phyloP scores from a whole-genome alignment of 2,888 invertebrate genomes.

The Mamestra brassicae region DNA sequence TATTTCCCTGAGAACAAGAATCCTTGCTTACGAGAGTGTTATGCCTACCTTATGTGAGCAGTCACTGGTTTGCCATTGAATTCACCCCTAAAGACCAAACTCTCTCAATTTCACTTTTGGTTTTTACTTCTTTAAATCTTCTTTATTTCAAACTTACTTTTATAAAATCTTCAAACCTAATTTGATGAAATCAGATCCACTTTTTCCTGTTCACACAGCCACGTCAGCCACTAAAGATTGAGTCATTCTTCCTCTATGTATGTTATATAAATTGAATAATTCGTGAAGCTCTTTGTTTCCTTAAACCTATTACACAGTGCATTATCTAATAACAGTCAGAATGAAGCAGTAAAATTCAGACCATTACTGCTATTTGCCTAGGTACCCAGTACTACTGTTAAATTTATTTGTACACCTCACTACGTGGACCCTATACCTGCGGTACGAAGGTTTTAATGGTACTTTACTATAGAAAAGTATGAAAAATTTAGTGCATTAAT shows the following conservation, averaged over 20 bases:
- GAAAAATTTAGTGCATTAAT: too few relatives aligned
- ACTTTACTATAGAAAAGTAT: too few relatives aligned
- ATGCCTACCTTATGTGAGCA: neutral
- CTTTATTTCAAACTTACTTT: neutral
- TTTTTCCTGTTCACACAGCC: conserved; percentile 17
- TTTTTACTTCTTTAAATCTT: neutral
- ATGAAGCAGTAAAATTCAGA: conserved; percentile 3
- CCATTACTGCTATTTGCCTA: neutral
- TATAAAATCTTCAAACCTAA: neutral
- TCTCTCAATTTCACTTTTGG: neutral
- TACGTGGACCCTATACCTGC: neutral
- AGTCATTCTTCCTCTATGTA: conserved; percentile 21
- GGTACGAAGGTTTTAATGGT: neutral
- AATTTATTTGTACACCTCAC: neutral
- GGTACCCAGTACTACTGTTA: neutral
- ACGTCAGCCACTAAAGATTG: neutral
- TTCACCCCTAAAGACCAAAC: neutral
- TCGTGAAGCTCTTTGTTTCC: neutral
- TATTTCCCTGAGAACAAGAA: neutral
- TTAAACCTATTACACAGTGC: neutral
- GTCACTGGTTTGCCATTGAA: neutral
- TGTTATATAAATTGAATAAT: conserved; percentile 9
- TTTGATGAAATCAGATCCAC: conserved; percentile 15
- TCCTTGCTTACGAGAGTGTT: neutral
- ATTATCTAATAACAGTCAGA: neutral